These are phyloP conservation scores for Threskiornis aethiopicus DNA, from an alignment of 2,797 vertebrate species.

Conservation along the genomic window DNA sequence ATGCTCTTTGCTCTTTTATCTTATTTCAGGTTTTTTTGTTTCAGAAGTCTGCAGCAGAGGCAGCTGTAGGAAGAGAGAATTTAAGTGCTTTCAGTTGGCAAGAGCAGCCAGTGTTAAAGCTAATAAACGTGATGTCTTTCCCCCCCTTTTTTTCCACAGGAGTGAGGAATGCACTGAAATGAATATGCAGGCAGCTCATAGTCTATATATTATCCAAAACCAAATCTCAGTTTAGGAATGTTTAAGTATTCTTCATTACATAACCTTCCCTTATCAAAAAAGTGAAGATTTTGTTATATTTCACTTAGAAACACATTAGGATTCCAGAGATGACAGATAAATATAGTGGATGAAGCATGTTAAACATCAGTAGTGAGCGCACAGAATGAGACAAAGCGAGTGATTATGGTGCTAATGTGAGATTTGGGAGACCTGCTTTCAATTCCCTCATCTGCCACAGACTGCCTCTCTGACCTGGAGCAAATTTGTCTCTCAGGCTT, in stretches of 20 bases:
- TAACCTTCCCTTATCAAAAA: neutral
- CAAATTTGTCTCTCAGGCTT: conserved; percentile 10
- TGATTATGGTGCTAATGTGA: neutral
- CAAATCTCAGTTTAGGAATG: conserved; percentile 1
- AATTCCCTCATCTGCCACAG: neutral
- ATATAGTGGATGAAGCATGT: neutral
- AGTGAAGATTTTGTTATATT: conserved; percentile 28
- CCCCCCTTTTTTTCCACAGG: neutral
- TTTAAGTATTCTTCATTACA: conserved; percentile 10
- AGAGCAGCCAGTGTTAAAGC: conserved; percentile 21
- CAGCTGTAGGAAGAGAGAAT: conserved; percentile 18
- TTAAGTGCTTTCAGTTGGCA: conserved; percentile 37
- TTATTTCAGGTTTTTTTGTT: conserved; percentile 47
- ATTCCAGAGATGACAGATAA: conserved; percentile 51
- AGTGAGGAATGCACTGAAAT: conserved; percentile 19
- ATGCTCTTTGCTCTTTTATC: conserved; percentile 4
- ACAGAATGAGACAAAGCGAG: neutral
- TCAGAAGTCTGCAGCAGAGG: neutral
- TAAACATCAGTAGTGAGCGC: neutral
- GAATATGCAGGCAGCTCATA: conserved; percentile 4
- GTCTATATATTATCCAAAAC: neutral
- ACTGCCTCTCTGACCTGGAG: neutral
- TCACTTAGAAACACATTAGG: conserved; percentile 37
- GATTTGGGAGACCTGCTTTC: conserved; percentile 9
- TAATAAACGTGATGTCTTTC: conserved; percentile 28